phyloP scores from a whole-genome alignment of 2,888 invertebrate genomes.

The Dryocosmus kuriphilus region DNA sequence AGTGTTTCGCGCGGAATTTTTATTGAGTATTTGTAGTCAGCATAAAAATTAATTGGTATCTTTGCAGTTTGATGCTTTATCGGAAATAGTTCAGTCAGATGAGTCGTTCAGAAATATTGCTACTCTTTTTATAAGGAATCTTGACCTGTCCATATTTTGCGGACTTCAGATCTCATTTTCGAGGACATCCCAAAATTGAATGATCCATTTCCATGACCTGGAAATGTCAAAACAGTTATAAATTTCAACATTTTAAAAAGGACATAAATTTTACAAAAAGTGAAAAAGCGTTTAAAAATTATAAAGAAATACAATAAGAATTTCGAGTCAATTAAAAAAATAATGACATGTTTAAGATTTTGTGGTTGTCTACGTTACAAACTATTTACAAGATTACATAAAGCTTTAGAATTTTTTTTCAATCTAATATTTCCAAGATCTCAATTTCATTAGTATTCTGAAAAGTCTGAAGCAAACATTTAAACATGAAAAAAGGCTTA shows the following conservation, averaged over 20 bases:
- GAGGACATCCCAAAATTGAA: conserved; percentile 27
- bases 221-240: conserved; percentile 28
- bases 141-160: conserved; percentile 29
- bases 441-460: too few relatives aligned
- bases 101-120: conserved; percentile 19
- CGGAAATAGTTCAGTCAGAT: background rate
- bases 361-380: background rate
- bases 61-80: background rate
- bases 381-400: background rate
- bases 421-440: too few relatives aligned
- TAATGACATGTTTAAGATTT: background rate
- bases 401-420: too few relatives aligned
- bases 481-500: too few relatives aligned
- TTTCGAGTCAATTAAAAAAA: too few relatives aligned
- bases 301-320: too few relatives aligned
- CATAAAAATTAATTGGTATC: background rate
- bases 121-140: conserved; percentile 25
- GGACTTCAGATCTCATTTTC: conserved; percentile 25
- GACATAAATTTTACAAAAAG: background rate
- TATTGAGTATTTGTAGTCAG: background rate
- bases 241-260: background rate
- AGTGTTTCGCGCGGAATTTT: background rate
- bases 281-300: too few relatives aligned
- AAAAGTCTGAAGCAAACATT: too few relatives aligned
- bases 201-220: conserved; percentile 13